Base-by-base conservation (phyloP, 2,797 vertebrate genomes). In the Eulemur coronatus region DNA sequence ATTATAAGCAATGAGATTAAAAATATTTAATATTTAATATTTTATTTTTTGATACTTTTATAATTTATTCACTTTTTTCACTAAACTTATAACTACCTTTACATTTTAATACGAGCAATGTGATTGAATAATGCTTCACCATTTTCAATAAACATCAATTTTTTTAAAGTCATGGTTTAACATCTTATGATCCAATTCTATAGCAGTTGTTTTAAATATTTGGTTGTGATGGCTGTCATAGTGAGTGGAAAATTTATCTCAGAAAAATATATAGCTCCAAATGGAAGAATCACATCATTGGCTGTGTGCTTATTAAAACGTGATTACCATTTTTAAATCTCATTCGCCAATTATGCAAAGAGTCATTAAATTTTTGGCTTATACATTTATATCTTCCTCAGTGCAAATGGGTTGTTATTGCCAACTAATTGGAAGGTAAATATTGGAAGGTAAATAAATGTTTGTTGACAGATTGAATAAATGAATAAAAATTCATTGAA, bases 401-500 rank as follows among this genome's bases (percentile, higher is more conserved):
- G 7, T 92, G 61, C 93, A 97, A 97, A 94, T 81, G 57, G 63
- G 59, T 93, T 97, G 87, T 84, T 96, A 92, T 38, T 95, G 90
- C 72, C 84, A 97, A 95, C 75, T 87, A 97, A 97, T 94, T 97
- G 86, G 50, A 96, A 93, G 76, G 86, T 96, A 96, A 96, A 95
- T 84, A 95, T n/a, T 69, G 72, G 46, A 93, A 96, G 79, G 35
- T 95, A 97, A 96, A 93, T 88, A 82, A 92, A 93, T 85, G 92
- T 81, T 93, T 94, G 76, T 48, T 89, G 59, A n/a, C 41, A 89
- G 24, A 72, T 78, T 96, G 76, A 97, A 96, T 89, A 94, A 91
- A 95, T 91, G 75, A 93, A 95, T 89, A 92, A 94, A 96, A 89
- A 93, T 93, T 67, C 84, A 87, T 12, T 93, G 76, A 89, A 97